Conservation (phyloP, 2,888 invertebrate species). For the Cheilosia variabilis region DNA sequence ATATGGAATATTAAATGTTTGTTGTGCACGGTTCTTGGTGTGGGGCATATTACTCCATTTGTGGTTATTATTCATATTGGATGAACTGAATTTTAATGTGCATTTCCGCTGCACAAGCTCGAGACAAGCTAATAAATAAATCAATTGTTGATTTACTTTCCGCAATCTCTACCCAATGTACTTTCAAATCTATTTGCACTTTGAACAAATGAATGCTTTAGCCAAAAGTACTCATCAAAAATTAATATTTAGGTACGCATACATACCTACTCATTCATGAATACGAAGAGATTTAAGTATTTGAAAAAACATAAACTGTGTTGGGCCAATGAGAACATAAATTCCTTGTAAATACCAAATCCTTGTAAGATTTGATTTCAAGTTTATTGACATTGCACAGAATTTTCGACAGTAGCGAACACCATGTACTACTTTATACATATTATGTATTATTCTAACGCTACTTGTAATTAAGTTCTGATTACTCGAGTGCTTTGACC, state of each 20-base stretch:
- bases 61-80: not conserved
- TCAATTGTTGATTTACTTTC: not conserved
- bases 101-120: not conserved
- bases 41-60: not conserved
- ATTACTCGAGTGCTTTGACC: too few species aligned
- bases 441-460: too few species aligned
- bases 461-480: too few species aligned
- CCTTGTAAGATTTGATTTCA: too few species aligned
- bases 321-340: too few species aligned
- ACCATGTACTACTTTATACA: too few species aligned
- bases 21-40: not conserved
- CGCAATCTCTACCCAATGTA: not conserved
- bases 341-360: too few species aligned
- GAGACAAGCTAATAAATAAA: not conserved
- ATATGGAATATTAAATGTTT: not conserved
- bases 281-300: too few species aligned
- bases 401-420: too few species aligned
- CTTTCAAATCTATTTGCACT: slow-evolving; percentile 18
- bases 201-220: not conserved
- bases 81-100: not conserved
- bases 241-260: not conserved
- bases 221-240: not conserved
- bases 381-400: too few species aligned
- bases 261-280: too few species aligned
- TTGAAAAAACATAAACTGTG: too few species aligned